Base-by-base conservation (phyloP, 1,140 invertebrate species). In the Leptinotarsa undecemlineata region DNA sequence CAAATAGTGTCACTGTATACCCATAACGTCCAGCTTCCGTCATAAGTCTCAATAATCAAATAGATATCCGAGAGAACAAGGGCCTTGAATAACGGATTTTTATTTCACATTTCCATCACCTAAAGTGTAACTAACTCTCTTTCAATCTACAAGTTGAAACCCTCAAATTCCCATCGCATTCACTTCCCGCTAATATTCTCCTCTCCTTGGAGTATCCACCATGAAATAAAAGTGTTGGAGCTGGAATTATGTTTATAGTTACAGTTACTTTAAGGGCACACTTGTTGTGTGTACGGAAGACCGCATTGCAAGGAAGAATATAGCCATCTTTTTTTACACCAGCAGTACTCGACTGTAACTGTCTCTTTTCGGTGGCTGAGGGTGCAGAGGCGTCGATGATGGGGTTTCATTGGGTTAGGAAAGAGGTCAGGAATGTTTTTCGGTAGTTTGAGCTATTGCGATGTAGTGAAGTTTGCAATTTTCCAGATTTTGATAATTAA, bases 211-310 rank as follows among this genome's bases (percentile, higher is more conserved):
- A 77, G 68, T 71, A 76, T 77, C 73, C 76, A 72, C 78, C 72
- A 79, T 77, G 77, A 82, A 82, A 83, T 82, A 82, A 82, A 82
- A 83, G 79, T 83, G 82, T 80, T 83, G 76, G 69, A 80, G 78
- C 76, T 75, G 76, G 81, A 84, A 84, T 84, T 84, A 84, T 84
- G 83, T 84, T 84, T 84, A 84, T 84, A 83, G 83, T 84, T 82
- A 82, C 82, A 82, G 82, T 84, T 84, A 84, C 81, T 82, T 82
- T 82, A 82, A 84, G 81, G 80, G 82, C 82, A 84, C 83, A 84
- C 82, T 84, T 84, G 83, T 84, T 84, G 83, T 84, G 78, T 80
- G 71, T 78, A 75, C 75, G 73, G 77, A 75, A 78, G 66, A 74
- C 57, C n/a, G 57, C n/a, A 42, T 19, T 66, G 21, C 42, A 33